Base-by-base conservation (phyloP, 1,140 invertebrate species). In the Cyclargus thomasi region DNA sequence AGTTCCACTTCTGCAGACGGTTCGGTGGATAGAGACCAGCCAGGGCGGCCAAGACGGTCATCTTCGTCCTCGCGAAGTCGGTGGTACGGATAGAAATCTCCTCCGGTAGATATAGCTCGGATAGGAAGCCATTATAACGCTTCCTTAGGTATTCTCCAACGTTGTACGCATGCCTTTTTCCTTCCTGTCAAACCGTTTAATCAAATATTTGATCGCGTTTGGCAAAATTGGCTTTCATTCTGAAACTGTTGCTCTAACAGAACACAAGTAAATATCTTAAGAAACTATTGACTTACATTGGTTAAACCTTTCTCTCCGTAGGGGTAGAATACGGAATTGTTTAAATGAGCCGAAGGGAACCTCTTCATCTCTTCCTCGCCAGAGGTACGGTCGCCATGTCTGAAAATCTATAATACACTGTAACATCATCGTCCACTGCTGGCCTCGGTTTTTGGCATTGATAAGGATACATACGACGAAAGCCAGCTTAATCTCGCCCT, bases 331-430 rank as follows among this genome's bases (percentile, higher is more conserved):
- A 86, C 84, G 6, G 92, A 78, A 47, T 92, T 88, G 29, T 91
- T 83, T 70, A 94, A 91, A 0, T 93, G 92, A 76, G 95, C 94
- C 7, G 88, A 92, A 0, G 95, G 94, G 79, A 93, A 96, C 62
- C 90, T 80, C 47, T 88, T 91, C 70, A 82, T 68, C 59, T 84
- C 82, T 20, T 92, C 92, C 16, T 90, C 74, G 67, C 94, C 93
- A 0, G 95, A 95, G n/a, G 95, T 94, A 35, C 96, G 92, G 76
- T 96, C 94, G 3, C 95, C 96, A 87, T 97, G 96, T 62, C 96
- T 91, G 80, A 94, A 95, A 18, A 95, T 70, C 94, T 95, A 70
- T 47, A 70, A 53, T 67, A 65, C 55, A 64, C 29, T 7, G 11
- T 20, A 36, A 35, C 2, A 18, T 18, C 20, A n/a, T 4, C 3